phyloP scores from a whole-genome alignment of 2,113 vertebrate species.

The Sphaerodactylus townsendi region DNA sequence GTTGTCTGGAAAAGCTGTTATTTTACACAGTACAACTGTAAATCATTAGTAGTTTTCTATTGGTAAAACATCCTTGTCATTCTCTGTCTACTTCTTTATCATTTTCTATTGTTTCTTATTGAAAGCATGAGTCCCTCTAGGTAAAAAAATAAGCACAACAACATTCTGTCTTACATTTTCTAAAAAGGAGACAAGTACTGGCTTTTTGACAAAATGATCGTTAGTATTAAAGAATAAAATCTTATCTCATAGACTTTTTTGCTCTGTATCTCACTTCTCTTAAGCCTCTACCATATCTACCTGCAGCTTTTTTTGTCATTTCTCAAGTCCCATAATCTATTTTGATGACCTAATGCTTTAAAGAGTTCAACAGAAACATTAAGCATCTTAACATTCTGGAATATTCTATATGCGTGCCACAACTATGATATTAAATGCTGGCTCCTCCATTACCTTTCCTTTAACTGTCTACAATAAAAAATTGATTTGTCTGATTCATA shows the following conservation, averaged over 20 bases:
- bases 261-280: slow-evolving; percentile 31
- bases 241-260: slow-evolving; percentile 43
- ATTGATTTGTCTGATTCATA: slow-evolving; percentile 66
- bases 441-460: slow-evolving; percentile 56
- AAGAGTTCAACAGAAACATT: slow-evolving; percentile 46
- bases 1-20: background rate
- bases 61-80: background rate
- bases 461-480: slow-evolving; percentile 61
- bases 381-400: slow-evolving; percentile 49
- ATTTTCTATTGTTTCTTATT: slow-evolving; percentile 44
- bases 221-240: slow-evolving; percentile 43
- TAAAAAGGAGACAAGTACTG: slow-evolving; percentile 38
- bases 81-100: background rate
- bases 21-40: background rate
- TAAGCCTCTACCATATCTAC: background rate
- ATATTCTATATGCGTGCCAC: slow-evolving; percentile 51
- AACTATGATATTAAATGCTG: slow-evolving; percentile 63
- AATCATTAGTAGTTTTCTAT: background rate
- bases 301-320: background rate
- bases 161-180: slow-evolving; percentile 9
- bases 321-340: slow-evolving; percentile 24
- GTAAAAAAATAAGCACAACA: slow-evolving; percentile 45
- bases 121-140: background rate
- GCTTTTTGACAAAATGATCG: slow-evolving; percentile 41
- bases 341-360: slow-evolving; percentile 56